Evolutionary conservation across 2,113 vertebrate species (phyloP).

Genomic region (Macrotus californicus): DNA sequence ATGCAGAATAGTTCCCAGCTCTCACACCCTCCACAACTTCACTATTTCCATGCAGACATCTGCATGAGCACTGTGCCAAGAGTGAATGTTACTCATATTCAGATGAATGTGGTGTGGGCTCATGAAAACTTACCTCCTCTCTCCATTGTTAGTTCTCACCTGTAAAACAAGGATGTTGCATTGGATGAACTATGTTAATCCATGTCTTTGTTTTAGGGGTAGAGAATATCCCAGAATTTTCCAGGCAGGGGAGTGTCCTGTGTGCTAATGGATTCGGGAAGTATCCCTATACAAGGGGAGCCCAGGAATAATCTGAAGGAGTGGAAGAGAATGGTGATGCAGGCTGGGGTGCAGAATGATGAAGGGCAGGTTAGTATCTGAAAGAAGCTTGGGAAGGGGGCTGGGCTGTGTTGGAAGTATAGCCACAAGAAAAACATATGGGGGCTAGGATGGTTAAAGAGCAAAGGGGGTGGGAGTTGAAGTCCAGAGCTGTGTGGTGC

Average conservation of each 20-base stretch:
- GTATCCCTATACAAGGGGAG: background rate
- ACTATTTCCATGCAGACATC: fast-evolving
- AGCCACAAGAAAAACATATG: background rate
- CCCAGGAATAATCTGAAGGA: background rate
- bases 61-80: background rate
- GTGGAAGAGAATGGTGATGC: background rate
- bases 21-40: fast-evolving
- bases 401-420: background rate
- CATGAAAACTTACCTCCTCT: too few relatives aligned
- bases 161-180: background rate
- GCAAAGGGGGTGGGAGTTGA: background rate
- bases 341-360: background rate
- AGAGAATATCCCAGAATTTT: too few relatives aligned
- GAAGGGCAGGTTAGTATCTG: background rate
- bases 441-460: background rate
- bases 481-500: background rate
- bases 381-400: background rate
- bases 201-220: background rate
- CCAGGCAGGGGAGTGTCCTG: background rate
- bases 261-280: background rate
- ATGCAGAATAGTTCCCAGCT: background rate
- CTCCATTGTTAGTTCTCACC: background rate
- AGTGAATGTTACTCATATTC: background rate
- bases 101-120: background rate
- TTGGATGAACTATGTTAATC: background rate